Conservation (phyloP, 2,113 vertebrate species). For the Argyrosomus japonicus region DNA sequence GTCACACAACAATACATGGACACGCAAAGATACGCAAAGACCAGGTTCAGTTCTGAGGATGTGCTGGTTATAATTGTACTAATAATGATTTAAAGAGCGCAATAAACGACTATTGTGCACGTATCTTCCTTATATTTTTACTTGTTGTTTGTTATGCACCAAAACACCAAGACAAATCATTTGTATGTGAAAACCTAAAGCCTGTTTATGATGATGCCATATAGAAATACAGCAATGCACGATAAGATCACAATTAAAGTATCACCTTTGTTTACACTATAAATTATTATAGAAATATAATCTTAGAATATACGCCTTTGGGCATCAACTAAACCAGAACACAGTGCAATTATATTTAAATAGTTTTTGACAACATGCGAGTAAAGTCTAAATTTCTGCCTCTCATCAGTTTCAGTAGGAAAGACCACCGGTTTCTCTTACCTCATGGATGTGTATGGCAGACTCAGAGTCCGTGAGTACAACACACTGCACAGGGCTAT, state of each 20-base stretch:
- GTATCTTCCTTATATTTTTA: too few relatives aligned
- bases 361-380: not conserved
- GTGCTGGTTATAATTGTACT: not conserved
- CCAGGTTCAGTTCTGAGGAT: not conserved
- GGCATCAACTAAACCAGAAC: not conserved
- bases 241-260: not conserved
- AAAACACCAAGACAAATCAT: too few relatives aligned
- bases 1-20: not conserved
- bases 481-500: constrained; percentile 87
- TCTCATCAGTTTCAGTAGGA: rapidly evolving
- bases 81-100: too few relatives aligned
- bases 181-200: too few relatives aligned
- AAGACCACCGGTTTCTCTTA: constrained; percentile 68
- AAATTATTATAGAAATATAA: not conserved
- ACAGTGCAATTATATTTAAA: not conserved
- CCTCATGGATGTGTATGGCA: constrained; percentile 89
- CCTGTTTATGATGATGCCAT: too few relatives aligned
- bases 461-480: constrained; percentile 86
- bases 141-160: too few relatives aligned
- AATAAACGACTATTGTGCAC: too few relatives aligned
- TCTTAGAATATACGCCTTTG: not conserved
- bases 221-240: not conserved
- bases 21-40: not conserved
- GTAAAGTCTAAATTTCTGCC: too few relatives aligned
- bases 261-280: not conserved